Conservation (phyloP, 2,113 vertebrate genomes). For the Rhynchomys soricoides region DNA sequence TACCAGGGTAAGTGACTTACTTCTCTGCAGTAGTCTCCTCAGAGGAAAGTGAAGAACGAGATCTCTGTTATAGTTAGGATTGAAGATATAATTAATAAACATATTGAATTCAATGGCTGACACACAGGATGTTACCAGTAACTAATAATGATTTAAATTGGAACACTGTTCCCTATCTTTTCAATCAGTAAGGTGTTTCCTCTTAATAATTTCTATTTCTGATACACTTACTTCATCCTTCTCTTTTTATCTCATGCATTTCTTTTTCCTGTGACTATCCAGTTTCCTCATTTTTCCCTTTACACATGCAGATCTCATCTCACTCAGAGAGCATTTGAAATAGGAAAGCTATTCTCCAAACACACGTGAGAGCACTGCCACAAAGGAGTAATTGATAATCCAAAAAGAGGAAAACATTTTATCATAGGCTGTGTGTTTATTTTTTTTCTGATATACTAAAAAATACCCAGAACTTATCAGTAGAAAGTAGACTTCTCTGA, state of each 20-base stretch:
- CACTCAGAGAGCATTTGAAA: not conserved
- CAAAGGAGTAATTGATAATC: not conserved
- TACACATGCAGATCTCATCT: not conserved
- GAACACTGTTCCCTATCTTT: not conserved
- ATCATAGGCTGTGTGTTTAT: not conserved
- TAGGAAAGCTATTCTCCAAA: not conserved
- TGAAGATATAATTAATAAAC: not conserved
- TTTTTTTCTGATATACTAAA: not conserved
- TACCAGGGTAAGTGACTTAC: not conserved
- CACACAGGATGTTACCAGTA: not conserved
- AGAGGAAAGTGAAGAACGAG: not conserved
- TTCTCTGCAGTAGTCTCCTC: not conserved
- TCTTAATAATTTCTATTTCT: conserved; percentile 1
- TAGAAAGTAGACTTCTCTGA: conserved; percentile 44
- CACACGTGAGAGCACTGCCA: not conserved
- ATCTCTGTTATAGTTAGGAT: not conserved
- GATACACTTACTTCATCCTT: not conserved
- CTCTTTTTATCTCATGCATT: not conserved
- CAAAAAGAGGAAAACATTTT: not conserved
- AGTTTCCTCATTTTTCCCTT: not conserved
- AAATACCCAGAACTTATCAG: not conserved
- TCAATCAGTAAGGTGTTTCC: not conserved
- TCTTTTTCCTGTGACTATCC: not conserved
- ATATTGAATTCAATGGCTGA: not conserved
- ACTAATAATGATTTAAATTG: not conserved